A percentile compares a stretch with the other conserved stretches of the same genome.
Evolutionary conservation across 1,140 invertebrate genomes (phyloP).

Genomic region (Aphidius ervi): DNA sequence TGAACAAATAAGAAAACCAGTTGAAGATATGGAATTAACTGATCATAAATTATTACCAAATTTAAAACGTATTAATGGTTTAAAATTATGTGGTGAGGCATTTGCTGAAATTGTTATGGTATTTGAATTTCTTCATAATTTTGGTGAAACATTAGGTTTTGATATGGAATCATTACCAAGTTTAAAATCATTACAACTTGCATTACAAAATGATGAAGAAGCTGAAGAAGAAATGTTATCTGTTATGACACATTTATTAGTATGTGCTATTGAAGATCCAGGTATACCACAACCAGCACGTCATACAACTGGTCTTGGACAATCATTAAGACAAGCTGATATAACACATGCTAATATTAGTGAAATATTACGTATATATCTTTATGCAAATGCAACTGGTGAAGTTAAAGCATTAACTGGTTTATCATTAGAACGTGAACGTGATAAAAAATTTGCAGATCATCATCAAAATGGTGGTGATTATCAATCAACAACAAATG

Average conservation of each 20-base stretch:
- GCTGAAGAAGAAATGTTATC: conserved; percentile 84
- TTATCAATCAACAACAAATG: conserved; percentile 57
- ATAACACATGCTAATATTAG: conserved; percentile 89
- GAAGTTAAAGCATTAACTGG: conserved; percentile 78
- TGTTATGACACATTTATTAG: conserved; percentile 83
- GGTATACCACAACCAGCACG: conserved; percentile 85
- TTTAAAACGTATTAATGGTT: conserved; percentile 72
- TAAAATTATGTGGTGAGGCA: conserved; percentile 79
- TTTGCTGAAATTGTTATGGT: conserved; percentile 91
- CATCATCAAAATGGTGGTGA: conserved; percentile 73
- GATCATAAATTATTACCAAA: conserved; percentile 71
- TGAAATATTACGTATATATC: conserved; percentile 85
- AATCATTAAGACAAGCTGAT: conserved; percentile 86
- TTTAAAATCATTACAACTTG: conserved; percentile 80
- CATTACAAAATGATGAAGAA: conserved; percentile 77
- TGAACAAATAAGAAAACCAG: conserved; percentile 79
- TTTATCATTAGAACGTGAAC: conserved; percentile 70
- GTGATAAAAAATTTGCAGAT: conserved; percentile 72
- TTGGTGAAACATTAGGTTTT: conserved; percentile 89
- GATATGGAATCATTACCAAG: conserved; percentile 84
- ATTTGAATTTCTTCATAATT: conserved; percentile 93
- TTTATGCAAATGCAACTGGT: conserved; percentile 79
- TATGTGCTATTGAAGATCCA: conserved; percentile 91
- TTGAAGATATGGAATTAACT: conserved; percentile 77
- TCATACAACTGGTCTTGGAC: conserved; percentile 82